phyloP scores from a whole-genome alignment of 2,113 vertebrate species.

The Camelus dromedarius region DNA sequence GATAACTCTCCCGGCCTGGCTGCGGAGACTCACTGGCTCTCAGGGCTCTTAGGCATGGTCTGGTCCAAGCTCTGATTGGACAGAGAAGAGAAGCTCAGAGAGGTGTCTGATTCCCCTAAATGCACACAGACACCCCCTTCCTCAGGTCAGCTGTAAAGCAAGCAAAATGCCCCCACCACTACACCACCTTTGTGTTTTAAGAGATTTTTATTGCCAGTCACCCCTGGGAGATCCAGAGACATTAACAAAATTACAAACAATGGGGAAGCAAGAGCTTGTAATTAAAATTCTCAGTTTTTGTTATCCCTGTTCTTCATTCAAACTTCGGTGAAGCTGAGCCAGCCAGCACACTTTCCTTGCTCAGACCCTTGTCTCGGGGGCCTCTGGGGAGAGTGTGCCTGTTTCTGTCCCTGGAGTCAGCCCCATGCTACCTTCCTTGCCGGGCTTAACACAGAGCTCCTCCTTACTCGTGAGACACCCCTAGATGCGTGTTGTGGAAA shows the following conservation, averaged over 20 bases:
- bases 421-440: not conserved
- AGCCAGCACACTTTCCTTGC: not conserved
- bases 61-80: not conserved
- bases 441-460: not conserved
- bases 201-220: slow-evolving; percentile 34
- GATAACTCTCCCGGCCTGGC: not conserved
- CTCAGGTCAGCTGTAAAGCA: not conserved
- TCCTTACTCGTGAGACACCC: not conserved
- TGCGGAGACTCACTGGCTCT: not conserved
- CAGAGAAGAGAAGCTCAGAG: not conserved
- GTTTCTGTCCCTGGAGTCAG: not conserved
- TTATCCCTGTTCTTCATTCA: slow-evolving; percentile 26
- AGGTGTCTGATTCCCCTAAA: not conserved
- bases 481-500: not conserved
- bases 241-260: slow-evolving; percentile 26
- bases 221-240: not conserved
- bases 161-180: not conserved
- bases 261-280: slow-evolving; percentile 21
- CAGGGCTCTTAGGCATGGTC: not conserved
- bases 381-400: not conserved
- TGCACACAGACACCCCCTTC: not conserved
- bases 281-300: slow-evolving; percentile 34
- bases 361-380: not conserved
- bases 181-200: slow-evolving; percentile 17
- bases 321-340: not conserved